A percentile compares a stretch with the other conserved stretches of the same genome.
phyloP scores from a whole-genome alignment of 1,140 invertebrate genomes.

The Andrena cerasifolii region DNA sequence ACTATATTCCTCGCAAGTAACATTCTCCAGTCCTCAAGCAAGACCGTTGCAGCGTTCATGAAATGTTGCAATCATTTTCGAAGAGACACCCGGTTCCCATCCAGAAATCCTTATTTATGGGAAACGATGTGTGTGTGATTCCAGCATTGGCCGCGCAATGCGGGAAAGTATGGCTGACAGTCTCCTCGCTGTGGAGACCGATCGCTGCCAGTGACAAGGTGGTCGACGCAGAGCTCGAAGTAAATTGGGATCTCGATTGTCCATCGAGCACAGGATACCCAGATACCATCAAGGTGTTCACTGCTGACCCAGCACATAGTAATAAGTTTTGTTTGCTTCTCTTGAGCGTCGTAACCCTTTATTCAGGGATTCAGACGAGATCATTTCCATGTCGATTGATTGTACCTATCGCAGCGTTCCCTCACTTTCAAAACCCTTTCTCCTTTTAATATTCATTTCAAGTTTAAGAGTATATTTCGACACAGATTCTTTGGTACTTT shows the following conservation, averaged over 20 bases:
- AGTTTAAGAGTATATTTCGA: too few relatives aligned
- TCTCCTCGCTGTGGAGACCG: conserved; percentile 78
- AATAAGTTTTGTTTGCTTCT: conserved; percentile 67
- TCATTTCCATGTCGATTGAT: too few relatives aligned
- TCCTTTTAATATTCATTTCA: too few relatives aligned
- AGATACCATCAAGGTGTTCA: conserved; percentile 74
- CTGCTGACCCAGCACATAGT: conserved; percentile 74
- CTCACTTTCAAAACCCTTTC: too few relatives aligned
- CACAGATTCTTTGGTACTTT: too few relatives aligned
- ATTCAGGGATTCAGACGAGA: neutral
- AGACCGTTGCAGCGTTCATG: too few relatives aligned
- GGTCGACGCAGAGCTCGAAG: conserved; percentile 81
- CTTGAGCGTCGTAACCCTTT: conserved; percentile 24
- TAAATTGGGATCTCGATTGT: conserved; percentile 83
- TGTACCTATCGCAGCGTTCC: too few relatives aligned
- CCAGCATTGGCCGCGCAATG: conserved; percentile 71
- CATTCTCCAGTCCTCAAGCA: too few relatives aligned
- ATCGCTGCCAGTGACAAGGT: conserved; percentile 72
- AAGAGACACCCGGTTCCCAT: neutral
- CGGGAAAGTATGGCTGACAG: conserved; percentile 77
- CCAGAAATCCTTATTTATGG: neutral
- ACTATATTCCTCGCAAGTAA: too few relatives aligned
- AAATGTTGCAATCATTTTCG: too few relatives aligned
- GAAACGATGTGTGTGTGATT: conserved; percentile 13
- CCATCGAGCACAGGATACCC: conserved; percentile 60